Conservation (phyloP, 1,140 invertebrate genomes). For the Drosophila lini region DNA sequence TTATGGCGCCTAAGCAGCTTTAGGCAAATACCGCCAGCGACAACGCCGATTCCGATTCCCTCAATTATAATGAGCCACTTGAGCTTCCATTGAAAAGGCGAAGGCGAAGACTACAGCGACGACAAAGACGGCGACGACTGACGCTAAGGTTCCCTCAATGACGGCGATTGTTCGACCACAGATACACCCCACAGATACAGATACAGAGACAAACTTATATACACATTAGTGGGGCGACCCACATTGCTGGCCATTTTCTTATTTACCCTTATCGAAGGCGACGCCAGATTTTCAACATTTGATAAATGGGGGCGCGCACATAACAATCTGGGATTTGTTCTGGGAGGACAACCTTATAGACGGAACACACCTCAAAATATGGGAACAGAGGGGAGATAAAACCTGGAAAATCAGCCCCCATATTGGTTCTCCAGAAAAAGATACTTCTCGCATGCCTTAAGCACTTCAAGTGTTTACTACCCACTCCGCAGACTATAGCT, state of each 20-base stretch:
- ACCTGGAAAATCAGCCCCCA: background rate
- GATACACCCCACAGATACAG: slow-evolving; percentile 29
- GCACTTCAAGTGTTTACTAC: slow-evolving; percentile 1
- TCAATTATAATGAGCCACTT: slow-evolving; percentile 67
- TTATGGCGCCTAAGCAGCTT: slow-evolving; percentile 55
- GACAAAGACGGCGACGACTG: slow-evolving; percentile 16
- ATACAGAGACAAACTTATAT: slow-evolving; percentile 13
- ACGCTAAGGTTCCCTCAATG: slow-evolving; percentile 50
- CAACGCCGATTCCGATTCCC: slow-evolving; percentile 17
- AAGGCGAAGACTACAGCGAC: background rate
- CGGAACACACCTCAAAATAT: background rate
- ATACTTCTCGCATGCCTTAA: background rate
- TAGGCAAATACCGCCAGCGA: slow-evolving; percentile 25
- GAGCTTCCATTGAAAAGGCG: slow-evolving; percentile 46
- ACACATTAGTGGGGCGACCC: slow-evolving; percentile 36
- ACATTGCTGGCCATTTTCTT: slow-evolving; percentile 72
- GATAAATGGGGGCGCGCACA: slow-evolving; percentile 70
- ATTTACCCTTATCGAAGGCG: slow-evolving; percentile 71
- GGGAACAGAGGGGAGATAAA: background rate
- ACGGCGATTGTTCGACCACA: slow-evolving; percentile 59
- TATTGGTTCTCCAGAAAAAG: background rate
- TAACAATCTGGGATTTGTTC: slow-evolving; percentile 58
- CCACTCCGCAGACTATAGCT: slow-evolving; percentile 3
- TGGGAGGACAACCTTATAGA: slow-evolving; percentile 25
- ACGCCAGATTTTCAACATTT: slow-evolving; percentile 70